Evolutionary conservation across 2,797 vertebrate genomes (phyloP).

Genomic region (Urosaurus nigricauda): DNA sequence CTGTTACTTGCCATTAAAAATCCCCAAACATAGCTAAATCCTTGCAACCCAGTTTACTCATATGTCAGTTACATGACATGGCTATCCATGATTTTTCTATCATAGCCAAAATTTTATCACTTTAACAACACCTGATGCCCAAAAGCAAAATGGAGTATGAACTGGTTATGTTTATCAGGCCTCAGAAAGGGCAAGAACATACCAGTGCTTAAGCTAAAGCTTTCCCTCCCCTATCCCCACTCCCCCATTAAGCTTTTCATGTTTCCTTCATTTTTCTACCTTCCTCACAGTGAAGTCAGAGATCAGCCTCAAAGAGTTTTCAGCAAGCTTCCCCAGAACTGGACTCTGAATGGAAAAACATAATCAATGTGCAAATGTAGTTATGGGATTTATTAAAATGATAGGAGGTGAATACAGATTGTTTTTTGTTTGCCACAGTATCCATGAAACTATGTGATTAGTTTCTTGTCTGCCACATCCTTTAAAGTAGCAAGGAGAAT

Average conservation of each 20-base stretch:
- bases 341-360: neutral
- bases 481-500: neutral
- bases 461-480: neutral
- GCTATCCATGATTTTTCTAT: neutral
- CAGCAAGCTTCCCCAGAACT: slow-evolving; percentile 1
- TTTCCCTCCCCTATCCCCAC: neutral
- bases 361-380: slow-evolving; percentile 3
- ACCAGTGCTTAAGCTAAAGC: neutral
- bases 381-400: neutral
- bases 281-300: neutral
- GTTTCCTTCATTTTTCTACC: neutral
- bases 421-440: neutral
- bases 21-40: neutral
- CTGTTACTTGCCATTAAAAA: neutral
- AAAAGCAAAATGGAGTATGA: neutral
- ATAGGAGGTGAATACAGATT: neutral
- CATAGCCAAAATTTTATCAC: neutral
- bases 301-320: slow-evolving; percentile 21
- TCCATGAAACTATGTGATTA: neutral
- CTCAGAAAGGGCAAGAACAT: neutral
- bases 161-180: slow-evolving; percentile 1
- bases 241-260: neutral
- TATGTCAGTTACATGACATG: neutral
- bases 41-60: neutral
- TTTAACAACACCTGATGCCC: neutral